Conservation (phyloP, 2,113 vertebrate genomes). For the Bambusicola thoracicus region DNA sequence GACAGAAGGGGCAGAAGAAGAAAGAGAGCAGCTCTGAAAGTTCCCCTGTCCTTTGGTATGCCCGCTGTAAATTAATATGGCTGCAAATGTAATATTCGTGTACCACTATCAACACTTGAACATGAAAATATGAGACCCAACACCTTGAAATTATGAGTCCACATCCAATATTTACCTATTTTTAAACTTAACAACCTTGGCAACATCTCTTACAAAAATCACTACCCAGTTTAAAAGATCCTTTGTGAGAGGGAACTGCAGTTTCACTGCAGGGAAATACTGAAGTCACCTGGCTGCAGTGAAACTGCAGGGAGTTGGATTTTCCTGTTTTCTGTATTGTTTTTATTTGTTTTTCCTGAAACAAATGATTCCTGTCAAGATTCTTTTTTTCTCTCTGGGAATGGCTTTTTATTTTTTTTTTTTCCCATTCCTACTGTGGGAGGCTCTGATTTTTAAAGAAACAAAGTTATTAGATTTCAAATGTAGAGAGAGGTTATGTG, state of each 20-base stretch:
- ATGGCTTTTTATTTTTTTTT: not conserved
- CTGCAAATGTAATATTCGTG: not conserved
- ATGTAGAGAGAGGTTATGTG: not conserved
- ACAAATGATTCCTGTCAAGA: not conserved
- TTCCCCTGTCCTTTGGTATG: not conserved
- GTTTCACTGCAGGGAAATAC: conserved; percentile 38
- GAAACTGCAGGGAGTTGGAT: not conserved
- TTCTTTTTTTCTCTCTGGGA: not conserved
- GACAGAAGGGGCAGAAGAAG: not conserved
- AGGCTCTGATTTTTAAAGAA: not conserved
- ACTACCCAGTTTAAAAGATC: conserved; percentile 24
- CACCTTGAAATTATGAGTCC: not conserved
- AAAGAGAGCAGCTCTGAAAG: not conserved
- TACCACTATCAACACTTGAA: not conserved
- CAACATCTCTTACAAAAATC: conserved; percentile 14
- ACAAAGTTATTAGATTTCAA: not conserved
- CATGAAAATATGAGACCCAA: not conserved
- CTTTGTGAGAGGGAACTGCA: not conserved
- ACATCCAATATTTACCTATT: conserved; percentile 24
- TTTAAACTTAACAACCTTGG: conserved; percentile 48
- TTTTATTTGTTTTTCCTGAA: not conserved
- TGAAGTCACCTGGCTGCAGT: conserved; percentile 18
- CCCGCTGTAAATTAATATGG: not conserved
- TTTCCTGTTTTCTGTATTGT: not conserved
- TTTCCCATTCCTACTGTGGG: not conserved